These are phyloP conservation scores for Chaenogobius annularis DNA, from an alignment of 2,113 vertebrate species.

Conservation along the genomic window DNA sequence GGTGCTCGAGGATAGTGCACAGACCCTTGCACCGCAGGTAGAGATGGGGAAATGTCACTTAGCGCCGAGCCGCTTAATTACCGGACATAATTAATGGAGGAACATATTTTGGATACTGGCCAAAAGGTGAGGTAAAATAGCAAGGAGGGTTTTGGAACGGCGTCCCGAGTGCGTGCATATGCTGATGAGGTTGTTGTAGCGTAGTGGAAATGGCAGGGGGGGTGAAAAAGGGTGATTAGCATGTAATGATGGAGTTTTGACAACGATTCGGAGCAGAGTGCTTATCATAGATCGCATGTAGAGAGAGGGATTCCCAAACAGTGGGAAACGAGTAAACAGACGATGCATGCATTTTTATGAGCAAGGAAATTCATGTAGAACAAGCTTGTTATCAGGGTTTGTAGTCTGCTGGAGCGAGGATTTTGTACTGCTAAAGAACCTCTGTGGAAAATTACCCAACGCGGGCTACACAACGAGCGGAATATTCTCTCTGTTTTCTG, in stretches of 20 bases:
- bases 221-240: background rate
- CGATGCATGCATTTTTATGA: constrained; percentile 1
- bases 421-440: constrained; percentile 1
- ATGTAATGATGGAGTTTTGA: background rate
- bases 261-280: background rate
- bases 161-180: constrained; percentile 23
- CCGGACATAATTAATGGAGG: constrained; percentile 36
- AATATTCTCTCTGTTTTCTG: background rate
- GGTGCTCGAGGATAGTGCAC: constrained; percentile 34
- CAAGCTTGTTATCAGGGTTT: constrained; percentile 2
- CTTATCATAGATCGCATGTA: background rate
- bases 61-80: constrained; percentile 53
- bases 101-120: constrained; percentile 43
- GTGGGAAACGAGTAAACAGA: background rate
- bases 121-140: constrained; percentile 38
- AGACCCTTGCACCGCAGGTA: constrained; percentile 49
- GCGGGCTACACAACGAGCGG: background rate
- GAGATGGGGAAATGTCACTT: constrained; percentile 49
- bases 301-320: constrained; percentile 2
- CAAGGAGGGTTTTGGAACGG: constrained; percentile 24
- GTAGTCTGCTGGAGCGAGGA: background rate
- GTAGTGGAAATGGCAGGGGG: background rate
- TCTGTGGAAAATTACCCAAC: background rate
- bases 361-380: background rate
- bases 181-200: background rate